Evolutionary conservation across 2,113 vertebrate species (phyloP), one percentile per base, ranked within the genome.

Genomic region (Mesembrinibis cayennensis): DNA sequence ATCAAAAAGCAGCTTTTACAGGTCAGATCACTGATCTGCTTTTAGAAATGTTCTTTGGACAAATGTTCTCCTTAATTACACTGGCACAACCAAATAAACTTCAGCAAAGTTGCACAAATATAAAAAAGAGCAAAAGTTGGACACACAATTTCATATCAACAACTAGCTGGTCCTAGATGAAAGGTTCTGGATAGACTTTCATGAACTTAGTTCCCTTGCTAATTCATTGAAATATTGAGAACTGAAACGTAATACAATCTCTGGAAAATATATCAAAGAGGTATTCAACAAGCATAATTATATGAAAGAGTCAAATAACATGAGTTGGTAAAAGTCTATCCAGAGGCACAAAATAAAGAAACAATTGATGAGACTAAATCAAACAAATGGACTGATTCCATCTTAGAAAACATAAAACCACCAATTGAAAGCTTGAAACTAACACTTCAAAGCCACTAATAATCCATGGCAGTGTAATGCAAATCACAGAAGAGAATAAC

Each of bases 261-360:
- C 63, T 89, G 81, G 81, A 89, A 96, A 91, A 92, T 6, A 38
- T 27, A 59, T 56, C 72, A 84, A 92, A 74, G 38, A 62, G 7
- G 19, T 65, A 90, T 92, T 95, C 72, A 73, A 53, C 30, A 66
- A 53, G 59, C 20, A 56, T 53, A 87, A 84, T 84, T 62, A 89
- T 11, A 80, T 27, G 42, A 90, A 70, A 84, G 38, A 82, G n/a
- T 85, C 53, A 95, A 90, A 58, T 52, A 86, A 87, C 19, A 70
- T 9, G 6, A 22, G 13, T 26, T 84, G 2, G 2, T 67, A 71
- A 36, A 95, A 91, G 29, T 61, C 76, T 52, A 36, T 74, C 50
- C 55, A 90, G 47, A 74, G 32, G 16, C 10, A 89, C 88, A 92
- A 92, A 77, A 58, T n/a, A 89, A 94, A 96, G 21, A 83, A 87